phyloP scores from a whole-genome alignment of 2,888 invertebrate genomes.

The Pimpla rufipes region DNA sequence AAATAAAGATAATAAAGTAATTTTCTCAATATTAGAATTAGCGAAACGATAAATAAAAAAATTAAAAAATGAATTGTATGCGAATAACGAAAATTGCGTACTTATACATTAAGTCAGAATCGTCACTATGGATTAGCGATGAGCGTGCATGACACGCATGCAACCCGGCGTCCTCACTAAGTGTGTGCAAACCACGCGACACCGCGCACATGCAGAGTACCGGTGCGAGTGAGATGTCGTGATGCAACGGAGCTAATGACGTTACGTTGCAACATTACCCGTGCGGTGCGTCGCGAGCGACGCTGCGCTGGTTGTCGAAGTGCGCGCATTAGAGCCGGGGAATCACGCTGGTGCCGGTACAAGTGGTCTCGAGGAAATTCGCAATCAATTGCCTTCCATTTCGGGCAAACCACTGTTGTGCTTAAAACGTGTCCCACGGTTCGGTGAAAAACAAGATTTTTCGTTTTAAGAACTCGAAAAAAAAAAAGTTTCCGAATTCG shows the following conservation, averaged over 20 bases:
- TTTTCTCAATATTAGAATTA: too few species aligned
- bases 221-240: conserved; percentile 5
- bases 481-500: too few species aligned
- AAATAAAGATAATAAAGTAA: too few species aligned
- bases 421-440: not conserved
- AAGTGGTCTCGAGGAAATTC: conserved; percentile 9
- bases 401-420: not conserved
- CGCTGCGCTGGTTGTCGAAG: not conserved
- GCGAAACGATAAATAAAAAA: too few species aligned
- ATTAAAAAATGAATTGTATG: not conserved
- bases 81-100: not conserved
- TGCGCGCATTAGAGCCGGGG: not conserved
- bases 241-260: conserved; percentile 31
- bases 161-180: not conserved
- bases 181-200: not conserved
- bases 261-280: conserved; percentile 30
- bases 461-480: not conserved
- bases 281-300: not conserved
- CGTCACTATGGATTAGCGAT: not conserved
- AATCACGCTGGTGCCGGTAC: not conserved
- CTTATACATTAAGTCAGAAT: not conserved
- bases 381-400: conserved; percentile 4
- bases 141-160: not conserved
- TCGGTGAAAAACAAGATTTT: not conserved
- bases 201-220: not conserved